Percentiles rank a stretch among this genome's conserved stretches.
These are phyloP conservation scores for Bursaphelenchus mucronatus DNA, from an alignment of 1,140 invertebrate species.

Conservation along the genomic window DNA sequence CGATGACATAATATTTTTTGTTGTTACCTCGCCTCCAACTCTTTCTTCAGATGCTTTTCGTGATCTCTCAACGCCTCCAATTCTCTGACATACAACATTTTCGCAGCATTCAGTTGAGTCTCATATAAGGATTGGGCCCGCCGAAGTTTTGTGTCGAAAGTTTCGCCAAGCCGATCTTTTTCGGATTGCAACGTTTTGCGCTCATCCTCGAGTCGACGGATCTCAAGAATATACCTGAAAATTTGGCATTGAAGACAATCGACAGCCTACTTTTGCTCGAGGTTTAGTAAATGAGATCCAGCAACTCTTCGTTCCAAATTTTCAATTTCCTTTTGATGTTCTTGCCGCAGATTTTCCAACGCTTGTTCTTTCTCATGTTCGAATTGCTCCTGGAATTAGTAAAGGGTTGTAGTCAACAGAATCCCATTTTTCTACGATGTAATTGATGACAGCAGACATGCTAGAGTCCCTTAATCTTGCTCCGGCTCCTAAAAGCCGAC, in stretches of 20 bases:
- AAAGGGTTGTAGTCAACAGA: background rate
- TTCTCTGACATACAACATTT: slow-evolving; percentile 55
- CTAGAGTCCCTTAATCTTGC: no score
- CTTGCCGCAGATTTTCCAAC: slow-evolving; percentile 56
- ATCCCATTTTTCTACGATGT: no score
- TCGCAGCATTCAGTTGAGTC: slow-evolving; percentile 45
- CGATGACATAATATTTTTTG: background rate
- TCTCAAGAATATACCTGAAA: slow-evolving; percentile 56
- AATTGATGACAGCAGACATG: no score
- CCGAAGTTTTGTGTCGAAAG: slow-evolving; percentile 57
- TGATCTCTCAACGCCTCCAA: slow-evolving; percentile 57
- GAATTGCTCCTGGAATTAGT: slow-evolving; percentile 55
- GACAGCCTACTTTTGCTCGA: slow-evolving; percentile 52
- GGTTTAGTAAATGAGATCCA: slow-evolving; percentile 54
- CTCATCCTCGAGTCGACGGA: slow-evolving; percentile 58
- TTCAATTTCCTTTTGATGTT: slow-evolving; percentile 60
- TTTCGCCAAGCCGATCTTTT: slow-evolving; percentile 57
- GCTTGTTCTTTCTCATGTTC: slow-evolving; percentile 60
- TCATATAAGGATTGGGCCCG: slow-evolving; percentile 57
- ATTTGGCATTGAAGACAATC: slow-evolving; percentile 17
- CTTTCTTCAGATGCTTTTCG: slow-evolving; percentile 59
- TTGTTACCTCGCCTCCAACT: slow-evolving; percentile 49
- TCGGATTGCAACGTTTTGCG: slow-evolving; percentile 53
- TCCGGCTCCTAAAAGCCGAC: no score
- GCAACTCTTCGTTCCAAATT: slow-evolving; percentile 55